Conservation (phyloP, 2,888 invertebrate genomes). For the Sinhomidia bicolor region DNA sequence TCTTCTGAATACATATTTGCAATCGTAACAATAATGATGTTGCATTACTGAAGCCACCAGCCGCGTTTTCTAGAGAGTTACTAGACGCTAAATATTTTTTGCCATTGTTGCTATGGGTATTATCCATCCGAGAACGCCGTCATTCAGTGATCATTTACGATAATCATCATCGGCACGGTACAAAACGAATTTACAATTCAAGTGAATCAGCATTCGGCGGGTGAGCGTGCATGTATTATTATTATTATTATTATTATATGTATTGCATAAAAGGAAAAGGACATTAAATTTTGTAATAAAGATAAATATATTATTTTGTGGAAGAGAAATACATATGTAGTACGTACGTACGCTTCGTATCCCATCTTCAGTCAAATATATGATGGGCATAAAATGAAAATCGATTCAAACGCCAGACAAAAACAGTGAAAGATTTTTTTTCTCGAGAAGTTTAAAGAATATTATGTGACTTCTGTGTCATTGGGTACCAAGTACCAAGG, state of each 20-base stretch:
- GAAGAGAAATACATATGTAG: too few relatives aligned
- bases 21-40: not conserved
- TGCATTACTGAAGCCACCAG: too few relatives aligned
- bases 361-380: too few relatives aligned
- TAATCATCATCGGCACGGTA: not conserved
- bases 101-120: not conserved
- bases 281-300: constrained; percentile 4
- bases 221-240: not conserved
- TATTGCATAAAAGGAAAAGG: not conserved
- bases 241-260: too few relatives aligned
- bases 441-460: not conserved
- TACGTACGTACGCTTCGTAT: too few relatives aligned
- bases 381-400: not conserved
- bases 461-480: not conserved
- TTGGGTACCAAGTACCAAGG: not conserved
- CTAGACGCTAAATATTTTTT: not conserved
- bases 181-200: constrained; percentile 1
- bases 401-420: too few relatives aligned
- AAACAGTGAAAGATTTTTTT: too few relatives aligned
- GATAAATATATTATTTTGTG: not conserved
- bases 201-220: not conserved
- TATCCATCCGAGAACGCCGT: not conserved
- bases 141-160: not conserved
- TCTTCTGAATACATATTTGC: not conserved
- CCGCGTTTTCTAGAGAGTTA: not conserved